These are phyloP conservation scores for Callopanchax toddi DNA, from an alignment of 2,113 vertebrate species.

Conservation along the genomic window DNA sequence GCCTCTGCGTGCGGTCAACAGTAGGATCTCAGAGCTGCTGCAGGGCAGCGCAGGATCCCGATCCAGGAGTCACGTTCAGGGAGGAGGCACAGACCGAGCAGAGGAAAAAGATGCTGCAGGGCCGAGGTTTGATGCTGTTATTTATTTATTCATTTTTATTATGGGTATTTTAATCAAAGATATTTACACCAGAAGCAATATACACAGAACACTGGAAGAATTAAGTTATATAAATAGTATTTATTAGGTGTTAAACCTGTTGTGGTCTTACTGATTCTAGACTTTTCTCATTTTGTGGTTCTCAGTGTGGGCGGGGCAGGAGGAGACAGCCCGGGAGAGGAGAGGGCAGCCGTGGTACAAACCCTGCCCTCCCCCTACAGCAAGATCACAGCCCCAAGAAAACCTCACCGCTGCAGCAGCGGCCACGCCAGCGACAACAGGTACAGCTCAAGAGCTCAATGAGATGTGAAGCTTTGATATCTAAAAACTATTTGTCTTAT, in stretches of 20 bases:
- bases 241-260: no score
- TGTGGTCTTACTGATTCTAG: not conserved
- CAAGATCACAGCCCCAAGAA: conserved; percentile 94
- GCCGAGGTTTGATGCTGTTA: conserved; percentile 41
- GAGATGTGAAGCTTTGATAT: not conserved
- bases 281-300: conserved; percentile 4
- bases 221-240: no score
- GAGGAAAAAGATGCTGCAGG: conserved; percentile 57
- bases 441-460: conserved; percentile 25
- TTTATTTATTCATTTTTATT: no score
- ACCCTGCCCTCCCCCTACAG: conserved; percentile 95
- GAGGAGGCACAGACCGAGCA: conserved; percentile 63
- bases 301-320: conserved; percentile 54
- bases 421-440: conserved; percentile 94
- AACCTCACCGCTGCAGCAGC: conserved; percentile 94
- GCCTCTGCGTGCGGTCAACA: conserved; percentile 91
- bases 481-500: not conserved
- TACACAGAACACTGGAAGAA: not conserved
- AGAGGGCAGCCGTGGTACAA: conserved; percentile 80
- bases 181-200: not conserved
- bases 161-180: not conserved
- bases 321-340: conserved; percentile 69
- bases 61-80: conserved; percentile 67
- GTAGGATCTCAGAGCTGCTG: conserved; percentile 93
- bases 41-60: conserved; percentile 82